A percentile compares a stretch with the other conserved stretches of the same genome.
These are phyloP conservation scores for Festucalex cinctus DNA, from an alignment of 2,113 vertebrate species.

Conservation along the genomic window DNA sequence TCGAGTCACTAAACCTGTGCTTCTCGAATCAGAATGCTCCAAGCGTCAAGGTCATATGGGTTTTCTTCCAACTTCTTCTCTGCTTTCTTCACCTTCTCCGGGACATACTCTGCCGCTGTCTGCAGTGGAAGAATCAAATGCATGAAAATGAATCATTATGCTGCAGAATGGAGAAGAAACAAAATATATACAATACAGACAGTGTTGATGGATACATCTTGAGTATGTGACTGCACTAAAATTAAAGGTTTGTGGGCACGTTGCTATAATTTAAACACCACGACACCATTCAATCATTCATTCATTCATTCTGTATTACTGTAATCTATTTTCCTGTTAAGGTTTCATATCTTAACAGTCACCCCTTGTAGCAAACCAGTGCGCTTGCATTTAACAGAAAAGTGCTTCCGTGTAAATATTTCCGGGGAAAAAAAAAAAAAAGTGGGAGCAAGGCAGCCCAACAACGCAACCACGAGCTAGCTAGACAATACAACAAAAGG, in stretches of 20 bases:
- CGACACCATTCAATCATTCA: neutral
- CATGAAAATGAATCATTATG: slow-evolving; percentile 13
- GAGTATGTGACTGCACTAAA: neutral
- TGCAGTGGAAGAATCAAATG: slow-evolving; percentile 49
- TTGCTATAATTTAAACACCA: neutral
- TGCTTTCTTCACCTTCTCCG: slow-evolving; percentile 99
- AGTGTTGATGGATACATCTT: neutral
- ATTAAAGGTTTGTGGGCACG: neutral
- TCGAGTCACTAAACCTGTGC: slow-evolving; percentile 99
- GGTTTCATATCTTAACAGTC: no score
- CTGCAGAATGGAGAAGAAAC: neutral
- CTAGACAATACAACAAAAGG: slow-evolving; percentile 28
- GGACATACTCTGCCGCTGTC: slow-evolving; percentile 92
- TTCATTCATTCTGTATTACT: neutral
- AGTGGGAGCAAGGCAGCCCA: neutral
- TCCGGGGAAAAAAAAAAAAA: neutral
- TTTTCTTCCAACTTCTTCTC: slow-evolving; percentile 99
- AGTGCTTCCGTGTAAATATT: neutral
- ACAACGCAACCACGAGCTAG: neutral
- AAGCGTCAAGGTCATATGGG: slow-evolving; percentile 99
- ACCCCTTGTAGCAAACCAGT: neutral
- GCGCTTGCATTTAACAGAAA: neutral
- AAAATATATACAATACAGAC: no score
- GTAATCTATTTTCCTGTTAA: no score
- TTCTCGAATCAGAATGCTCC: slow-evolving; percentile 99